Percentiles rank a stretch among this genome's conserved stretches.
phyloP scores from a whole-genome alignment of 2,797 vertebrate species.

The Orestias chungarensis region DNA sequence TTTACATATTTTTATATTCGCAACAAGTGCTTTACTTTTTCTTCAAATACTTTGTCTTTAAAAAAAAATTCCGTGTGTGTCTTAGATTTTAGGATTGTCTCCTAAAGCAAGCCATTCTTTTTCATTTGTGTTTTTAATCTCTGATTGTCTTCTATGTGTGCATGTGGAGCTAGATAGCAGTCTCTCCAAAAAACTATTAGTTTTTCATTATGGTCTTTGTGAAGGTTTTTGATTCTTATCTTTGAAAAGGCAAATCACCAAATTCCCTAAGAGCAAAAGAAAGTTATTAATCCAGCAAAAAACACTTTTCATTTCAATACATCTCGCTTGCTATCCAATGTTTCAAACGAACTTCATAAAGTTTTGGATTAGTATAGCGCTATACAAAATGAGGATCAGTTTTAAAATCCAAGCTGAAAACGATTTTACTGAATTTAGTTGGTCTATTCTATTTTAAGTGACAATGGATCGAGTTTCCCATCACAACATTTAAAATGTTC shows the following conservation, averaged over 20 bases:
- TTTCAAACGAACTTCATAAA: conserved; percentile 54
- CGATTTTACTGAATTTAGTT: background rate
- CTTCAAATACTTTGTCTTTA: too few species aligned
- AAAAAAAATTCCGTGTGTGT: too few species aligned
- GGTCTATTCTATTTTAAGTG: conserved; percentile 27
- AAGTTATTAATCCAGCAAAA: conserved; percentile 78
- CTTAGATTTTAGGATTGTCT: too few species aligned
- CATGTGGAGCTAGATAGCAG: too few species aligned
- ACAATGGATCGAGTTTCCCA: background rate
- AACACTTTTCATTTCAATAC: conserved; percentile 77
- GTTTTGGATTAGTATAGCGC: conserved; percentile 66
- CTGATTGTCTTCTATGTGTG: too few species aligned
- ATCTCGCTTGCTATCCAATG: conserved; percentile 66
- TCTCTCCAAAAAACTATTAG: too few species aligned
- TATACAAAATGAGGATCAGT: conserved; percentile 54
- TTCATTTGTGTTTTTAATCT: too few species aligned
- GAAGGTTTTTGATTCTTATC: too few species aligned
- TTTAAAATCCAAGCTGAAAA: background rate
- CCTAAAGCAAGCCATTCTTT: too few species aligned
- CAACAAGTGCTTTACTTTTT: too few species aligned
- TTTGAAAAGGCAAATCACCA: conserved; percentile 66
- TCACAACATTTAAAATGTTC: conserved; percentile 6
- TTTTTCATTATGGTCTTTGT: too few species aligned
- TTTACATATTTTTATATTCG: too few species aligned
- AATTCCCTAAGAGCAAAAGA: conserved; percentile 67